phyloP scores from a whole-genome alignment of 2,888 invertebrate genomes.

The Gari tellinella region DNA sequence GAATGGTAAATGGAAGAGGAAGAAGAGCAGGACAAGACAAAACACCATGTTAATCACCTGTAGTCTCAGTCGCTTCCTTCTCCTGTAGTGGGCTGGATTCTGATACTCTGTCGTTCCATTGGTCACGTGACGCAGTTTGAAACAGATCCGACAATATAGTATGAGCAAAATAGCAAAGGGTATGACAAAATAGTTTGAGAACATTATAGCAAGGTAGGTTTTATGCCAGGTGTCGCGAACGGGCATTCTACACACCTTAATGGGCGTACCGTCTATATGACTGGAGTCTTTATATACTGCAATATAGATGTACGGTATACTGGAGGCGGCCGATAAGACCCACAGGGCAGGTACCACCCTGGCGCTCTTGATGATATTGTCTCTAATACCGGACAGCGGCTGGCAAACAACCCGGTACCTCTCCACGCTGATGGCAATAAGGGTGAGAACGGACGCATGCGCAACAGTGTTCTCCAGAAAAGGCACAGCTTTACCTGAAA shows the following conservation, averaged over 20 bases:
- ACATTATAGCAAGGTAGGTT: constrained; percentile 19
- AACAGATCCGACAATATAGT: constrained; percentile 34
- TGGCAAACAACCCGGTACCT: constrained; percentile 96
- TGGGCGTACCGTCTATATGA: constrained; percentile 65
- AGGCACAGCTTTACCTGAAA: constrained; percentile 94
- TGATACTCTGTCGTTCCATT: constrained; percentile 5
- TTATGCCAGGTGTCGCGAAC: constrained; percentile 30
- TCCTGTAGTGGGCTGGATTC: constrained; percentile 1
- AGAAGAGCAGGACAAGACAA: constrained; percentile 63
- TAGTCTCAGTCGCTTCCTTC: constrained; percentile 13
- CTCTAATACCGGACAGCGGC: constrained; percentile 87
- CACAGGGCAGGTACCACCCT: constrained; percentile 56
- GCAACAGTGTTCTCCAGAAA: constrained; percentile 96
- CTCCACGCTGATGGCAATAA: constrained; percentile 96
- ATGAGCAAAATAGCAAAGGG: constrained; percentile 30
- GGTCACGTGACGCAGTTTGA: constrained; percentile 10
- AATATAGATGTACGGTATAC: constrained; percentile 83
- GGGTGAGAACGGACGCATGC: constrained; percentile 96
- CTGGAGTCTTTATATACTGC: constrained; percentile 50
- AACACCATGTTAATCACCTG: constrained; percentile 66
- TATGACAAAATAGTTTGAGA: constrained; percentile 30
- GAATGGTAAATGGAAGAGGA: constrained; percentile 70
- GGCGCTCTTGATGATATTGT: constrained; percentile 31
- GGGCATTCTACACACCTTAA: constrained; percentile 54
- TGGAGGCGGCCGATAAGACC: constrained; percentile 76